phyloP scores from a whole-genome alignment of 1,140 invertebrate genomes.

The Diorhabda sublineata region DNA sequence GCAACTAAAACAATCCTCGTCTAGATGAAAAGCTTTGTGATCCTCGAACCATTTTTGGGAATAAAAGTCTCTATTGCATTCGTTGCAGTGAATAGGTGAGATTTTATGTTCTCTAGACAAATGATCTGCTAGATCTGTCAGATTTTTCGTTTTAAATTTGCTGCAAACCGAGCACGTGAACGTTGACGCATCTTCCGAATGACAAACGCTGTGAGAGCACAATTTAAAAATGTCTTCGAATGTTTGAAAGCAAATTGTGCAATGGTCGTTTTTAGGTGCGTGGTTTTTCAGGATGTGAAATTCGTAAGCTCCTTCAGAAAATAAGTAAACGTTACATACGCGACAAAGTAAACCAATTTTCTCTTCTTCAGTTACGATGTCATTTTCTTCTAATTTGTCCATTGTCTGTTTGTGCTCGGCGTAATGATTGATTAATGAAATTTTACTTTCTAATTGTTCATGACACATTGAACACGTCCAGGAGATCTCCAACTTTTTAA shows the following conservation, averaged over 20 bases:
- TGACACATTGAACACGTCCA: neutral
- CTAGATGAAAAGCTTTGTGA: neutral
- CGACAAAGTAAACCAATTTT: too few relatives aligned
- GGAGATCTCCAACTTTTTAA: too few relatives aligned
- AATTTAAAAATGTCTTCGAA: too few relatives aligned
- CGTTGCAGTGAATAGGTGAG: neutral
- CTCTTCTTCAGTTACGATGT: too few relatives aligned
- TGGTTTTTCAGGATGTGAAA: too few relatives aligned
- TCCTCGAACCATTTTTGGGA: neutral
- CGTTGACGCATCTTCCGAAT: neutral
- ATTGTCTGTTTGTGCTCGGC: neutral
- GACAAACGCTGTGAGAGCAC: neutral
- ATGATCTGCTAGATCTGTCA: neutral
- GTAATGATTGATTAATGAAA: neutral
- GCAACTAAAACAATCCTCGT: too few relatives aligned
- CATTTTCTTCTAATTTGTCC: conserved; percentile 19
- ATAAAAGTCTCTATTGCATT: neutral
- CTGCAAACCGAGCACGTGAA: neutral
- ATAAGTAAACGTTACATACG: too few relatives aligned
- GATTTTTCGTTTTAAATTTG: neutral
- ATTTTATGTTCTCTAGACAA: neutral
- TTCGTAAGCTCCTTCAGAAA: too few relatives aligned
- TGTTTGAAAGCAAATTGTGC: too few relatives aligned
- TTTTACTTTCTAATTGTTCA: neutral
- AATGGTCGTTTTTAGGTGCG: too few relatives aligned